Evolutionary conservation across 2,888 invertebrate genomes (phyloP).

Genomic region (Pecten maximus): DNA sequence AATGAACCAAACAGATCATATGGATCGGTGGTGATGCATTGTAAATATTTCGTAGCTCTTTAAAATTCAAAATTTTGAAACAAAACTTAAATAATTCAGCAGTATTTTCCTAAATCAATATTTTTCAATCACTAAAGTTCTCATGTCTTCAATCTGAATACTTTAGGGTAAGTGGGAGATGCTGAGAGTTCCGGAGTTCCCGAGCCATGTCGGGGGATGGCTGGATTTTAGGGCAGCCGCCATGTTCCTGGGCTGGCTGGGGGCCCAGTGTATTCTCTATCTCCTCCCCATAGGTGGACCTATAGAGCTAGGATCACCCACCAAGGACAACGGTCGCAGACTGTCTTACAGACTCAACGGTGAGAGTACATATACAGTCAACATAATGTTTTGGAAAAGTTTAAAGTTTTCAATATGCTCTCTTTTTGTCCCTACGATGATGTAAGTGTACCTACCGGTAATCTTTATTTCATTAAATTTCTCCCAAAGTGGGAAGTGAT

Average conservation of each 20-base stretch:
- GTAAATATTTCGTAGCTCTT: too few species aligned
- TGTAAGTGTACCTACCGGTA: too few species aligned
- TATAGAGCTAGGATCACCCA: constrained; percentile 67
- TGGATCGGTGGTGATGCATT: too few species aligned
- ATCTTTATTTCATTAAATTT: too few species aligned
- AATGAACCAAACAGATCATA: too few species aligned
- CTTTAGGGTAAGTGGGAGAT: constrained; percentile 4
- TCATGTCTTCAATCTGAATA: background rate
- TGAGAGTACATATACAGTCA: constrained; percentile 48
- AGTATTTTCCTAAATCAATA: too few species aligned
- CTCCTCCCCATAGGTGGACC: constrained; percentile 71
- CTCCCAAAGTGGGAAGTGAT: too few species aligned
- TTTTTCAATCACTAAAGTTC: too few species aligned
- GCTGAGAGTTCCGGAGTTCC: constrained; percentile 52
- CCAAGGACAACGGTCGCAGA: constrained; percentile 62
- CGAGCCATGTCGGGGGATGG: constrained; percentile 44
- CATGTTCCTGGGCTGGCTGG: constrained; percentile 74
- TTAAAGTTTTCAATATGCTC: too few species aligned
- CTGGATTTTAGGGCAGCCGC: constrained; percentile 60
- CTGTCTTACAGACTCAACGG: constrained; percentile 78
- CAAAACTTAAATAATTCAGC: too few species aligned
- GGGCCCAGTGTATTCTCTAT: constrained; percentile 70
- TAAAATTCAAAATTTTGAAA: too few species aligned
- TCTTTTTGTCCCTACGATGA: too few species aligned
- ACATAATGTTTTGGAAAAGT: background rate